These are phyloP conservation scores for Sebastolobus alascanus DNA, from an alignment of 2,797 vertebrate species.

Conservation along the genomic window DNA sequence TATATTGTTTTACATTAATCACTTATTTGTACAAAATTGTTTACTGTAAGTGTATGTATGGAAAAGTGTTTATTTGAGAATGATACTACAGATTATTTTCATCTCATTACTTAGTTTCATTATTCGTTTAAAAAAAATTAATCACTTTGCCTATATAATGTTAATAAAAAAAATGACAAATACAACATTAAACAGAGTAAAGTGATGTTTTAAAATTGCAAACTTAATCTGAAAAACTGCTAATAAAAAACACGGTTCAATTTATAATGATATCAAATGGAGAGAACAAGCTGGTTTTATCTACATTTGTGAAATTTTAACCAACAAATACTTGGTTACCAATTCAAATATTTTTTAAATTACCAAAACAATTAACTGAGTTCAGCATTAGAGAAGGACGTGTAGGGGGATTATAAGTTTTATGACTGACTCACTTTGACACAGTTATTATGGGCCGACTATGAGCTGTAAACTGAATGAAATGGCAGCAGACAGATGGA, in stretches of 20 bases:
- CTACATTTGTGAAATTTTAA: not conserved
- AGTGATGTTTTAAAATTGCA: not conserved
- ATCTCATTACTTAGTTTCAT: not conserved
- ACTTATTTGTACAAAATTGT: not conserved
- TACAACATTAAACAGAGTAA: not conserved
- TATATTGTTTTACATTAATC: not conserved
- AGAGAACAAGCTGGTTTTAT: not conserved
- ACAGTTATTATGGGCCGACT: not conserved
- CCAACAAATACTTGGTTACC: not conserved
- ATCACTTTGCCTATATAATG: not conserved
- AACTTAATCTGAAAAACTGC: not conserved
- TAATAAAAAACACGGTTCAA: not conserved
- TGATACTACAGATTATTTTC: not conserved
- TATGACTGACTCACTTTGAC: not conserved
- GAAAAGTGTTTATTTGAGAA: not conserved
- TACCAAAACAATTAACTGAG: not conserved
- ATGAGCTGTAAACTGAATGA: constrained; percentile 13
- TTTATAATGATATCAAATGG: not conserved
- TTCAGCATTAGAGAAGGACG: not conserved
- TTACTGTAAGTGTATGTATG: not conserved
- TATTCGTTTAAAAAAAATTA: not conserved
- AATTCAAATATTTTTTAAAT: not conserved
- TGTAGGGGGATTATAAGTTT: not conserved
- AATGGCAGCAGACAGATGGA: constrained; percentile 17
- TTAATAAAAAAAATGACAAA: not conserved